A percentile compares a stretch with the other conserved stretches of the same genome.
Conservation (phyloP, 2,113 vertebrate genomes). For the Naja naja region DNA sequence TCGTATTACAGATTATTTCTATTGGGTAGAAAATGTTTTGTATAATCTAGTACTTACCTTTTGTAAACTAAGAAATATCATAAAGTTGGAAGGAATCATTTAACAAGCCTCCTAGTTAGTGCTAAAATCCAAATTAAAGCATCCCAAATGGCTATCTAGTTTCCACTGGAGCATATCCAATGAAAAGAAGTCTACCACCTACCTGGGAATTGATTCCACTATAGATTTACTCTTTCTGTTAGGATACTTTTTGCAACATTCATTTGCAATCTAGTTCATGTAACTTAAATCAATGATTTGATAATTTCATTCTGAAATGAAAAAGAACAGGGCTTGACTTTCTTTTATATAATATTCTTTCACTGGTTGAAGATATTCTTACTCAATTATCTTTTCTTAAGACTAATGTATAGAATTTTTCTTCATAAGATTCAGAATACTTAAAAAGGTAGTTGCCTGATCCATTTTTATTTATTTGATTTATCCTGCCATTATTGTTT, state of each 20-base stretch:
- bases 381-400: neutral
- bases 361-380: neutral
- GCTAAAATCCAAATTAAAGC: neutral
- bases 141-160: neutral
- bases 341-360: neutral
- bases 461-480: neutral
- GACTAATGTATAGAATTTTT: neutral
- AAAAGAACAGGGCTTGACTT: neutral
- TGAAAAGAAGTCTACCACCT: neutral
- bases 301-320: neutral
- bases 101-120: neutral
- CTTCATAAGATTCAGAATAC: neutral
- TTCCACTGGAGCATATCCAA: neutral
- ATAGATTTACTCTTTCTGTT: neutral
- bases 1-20: neutral
- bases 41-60: neutral
- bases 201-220: neutral
- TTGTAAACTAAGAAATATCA: neutral
- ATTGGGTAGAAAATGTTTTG: neutral
- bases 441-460: neutral
- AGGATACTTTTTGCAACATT: neutral
- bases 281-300: neutral
- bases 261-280: neutral
- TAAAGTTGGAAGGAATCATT: neutral
- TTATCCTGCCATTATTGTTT: neutral